These are phyloP conservation scores for Mus caroli DNA, from an alignment of 2,797 vertebrate species.

Conservation along the genomic window DNA sequence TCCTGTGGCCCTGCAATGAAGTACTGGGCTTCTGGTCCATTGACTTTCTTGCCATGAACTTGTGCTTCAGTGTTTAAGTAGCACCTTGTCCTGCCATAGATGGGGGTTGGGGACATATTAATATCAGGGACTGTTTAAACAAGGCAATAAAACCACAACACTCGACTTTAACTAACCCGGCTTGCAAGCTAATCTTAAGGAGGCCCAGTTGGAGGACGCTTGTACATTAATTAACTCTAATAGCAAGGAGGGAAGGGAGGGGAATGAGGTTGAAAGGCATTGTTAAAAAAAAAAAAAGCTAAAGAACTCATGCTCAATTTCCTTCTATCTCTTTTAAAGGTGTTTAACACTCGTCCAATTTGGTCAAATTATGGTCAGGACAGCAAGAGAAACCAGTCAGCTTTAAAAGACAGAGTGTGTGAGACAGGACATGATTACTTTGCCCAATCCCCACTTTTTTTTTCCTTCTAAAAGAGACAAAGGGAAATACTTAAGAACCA, in stretches of 20 bases:
- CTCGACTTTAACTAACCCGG: slow-evolving; percentile 75
- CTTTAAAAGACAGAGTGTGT: slow-evolving; percentile 77
- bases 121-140: slow-evolving; percentile 82
- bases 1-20: neutral
- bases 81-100: slow-evolving; percentile 3
- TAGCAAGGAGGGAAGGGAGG: slow-evolving; percentile 67
- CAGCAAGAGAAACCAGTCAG: slow-evolving; percentile 88
- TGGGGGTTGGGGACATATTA: slow-evolving; percentile 65
- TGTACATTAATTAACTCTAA: slow-evolving; percentile 74
- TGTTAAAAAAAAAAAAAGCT: slow-evolving; percentile 33
- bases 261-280: slow-evolving; percentile 72
- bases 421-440: slow-evolving; percentile 90
- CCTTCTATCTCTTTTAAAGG: slow-evolving; percentile 73
- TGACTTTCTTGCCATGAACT: neutral
- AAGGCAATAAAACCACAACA: slow-evolving; percentile 61
- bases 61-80: neutral
- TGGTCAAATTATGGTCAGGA: slow-evolving; percentile 91
- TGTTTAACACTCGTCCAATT: slow-evolving; percentile 91
- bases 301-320: slow-evolving; percentile 75
- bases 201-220: slow-evolving; percentile 70
- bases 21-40: neutral
- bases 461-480: slow-evolving; percentile 92
- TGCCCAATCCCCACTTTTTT: slow-evolving; percentile 88
- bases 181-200: slow-evolving; percentile 69
- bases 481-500: slow-evolving; percentile 92